These are phyloP conservation scores for Lepidocyrtoides sp. DNA, from an alignment of 2,888 invertebrate genomes.

Conservation along the genomic window DNA sequence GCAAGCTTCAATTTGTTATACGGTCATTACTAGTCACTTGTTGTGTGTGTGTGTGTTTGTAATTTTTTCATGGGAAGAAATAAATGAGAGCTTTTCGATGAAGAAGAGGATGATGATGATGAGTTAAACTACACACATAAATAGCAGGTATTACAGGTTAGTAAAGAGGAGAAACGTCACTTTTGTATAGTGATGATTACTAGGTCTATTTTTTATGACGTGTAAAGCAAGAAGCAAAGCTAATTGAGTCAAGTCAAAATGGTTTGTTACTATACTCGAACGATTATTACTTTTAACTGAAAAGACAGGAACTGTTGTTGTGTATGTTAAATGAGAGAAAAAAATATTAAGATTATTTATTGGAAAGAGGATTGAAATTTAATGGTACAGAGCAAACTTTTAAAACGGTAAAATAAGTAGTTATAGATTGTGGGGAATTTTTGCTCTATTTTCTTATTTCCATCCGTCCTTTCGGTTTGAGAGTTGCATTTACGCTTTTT, in stretches of 20 bases:
- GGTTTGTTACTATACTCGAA: background rate
- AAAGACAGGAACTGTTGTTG: constrained; percentile 33
- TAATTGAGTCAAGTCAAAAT: constrained; percentile 26
- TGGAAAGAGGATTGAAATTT: too few species aligned
- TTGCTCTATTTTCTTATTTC: constrained; percentile 35
- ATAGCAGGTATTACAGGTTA: background rate
- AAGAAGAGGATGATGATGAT: background rate
- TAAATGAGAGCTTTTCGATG: background rate
- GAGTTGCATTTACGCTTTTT: too few species aligned
- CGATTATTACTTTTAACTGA: background rate
- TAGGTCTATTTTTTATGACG: constrained; percentile 45
- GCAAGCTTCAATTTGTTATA: background rate
- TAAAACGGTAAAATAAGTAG: background rate
- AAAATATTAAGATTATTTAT: too few species aligned
- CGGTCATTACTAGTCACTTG: background rate
- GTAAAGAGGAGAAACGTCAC: background rate
- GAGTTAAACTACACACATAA: background rate
- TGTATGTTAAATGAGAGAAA: background rate
- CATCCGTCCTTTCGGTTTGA: background rate
- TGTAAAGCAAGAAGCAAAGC: constrained; percentile 39
- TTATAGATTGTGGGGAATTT: constrained; percentile 25
- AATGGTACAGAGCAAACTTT: too few species aligned
- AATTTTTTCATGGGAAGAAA: constrained; percentile 57
- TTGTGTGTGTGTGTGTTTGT: background rate
- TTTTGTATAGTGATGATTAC: constrained; percentile 2